phyloP scores from a whole-genome alignment of 2,113 vertebrate genomes.

The Myodes glareolus region DNA sequence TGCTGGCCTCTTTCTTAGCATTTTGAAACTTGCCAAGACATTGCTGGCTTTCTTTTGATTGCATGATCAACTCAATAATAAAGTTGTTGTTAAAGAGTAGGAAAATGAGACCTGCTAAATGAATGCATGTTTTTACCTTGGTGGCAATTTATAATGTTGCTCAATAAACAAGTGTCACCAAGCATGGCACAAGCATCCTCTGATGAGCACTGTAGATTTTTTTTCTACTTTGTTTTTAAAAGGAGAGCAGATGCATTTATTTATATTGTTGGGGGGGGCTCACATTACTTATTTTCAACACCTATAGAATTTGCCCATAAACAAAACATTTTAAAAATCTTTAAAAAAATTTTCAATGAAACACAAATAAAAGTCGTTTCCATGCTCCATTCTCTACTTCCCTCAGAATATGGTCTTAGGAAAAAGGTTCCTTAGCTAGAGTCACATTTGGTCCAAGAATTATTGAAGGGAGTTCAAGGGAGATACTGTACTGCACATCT shows the following conservation, averaged over 20 bases:
- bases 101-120: slow-evolving; percentile 52
- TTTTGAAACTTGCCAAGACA: not conserved
- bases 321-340: not conserved
- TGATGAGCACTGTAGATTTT: fast-evolving
- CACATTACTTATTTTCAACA: slow-evolving; percentile 40
- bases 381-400: not conserved
- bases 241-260: not conserved
- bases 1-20: not conserved
- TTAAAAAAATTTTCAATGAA: slow-evolving; percentile 9
- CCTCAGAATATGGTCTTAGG: not conserved
- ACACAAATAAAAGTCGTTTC: not conserved
- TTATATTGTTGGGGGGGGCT: not conserved
- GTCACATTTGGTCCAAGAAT: not conserved
- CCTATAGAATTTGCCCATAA: not conserved
- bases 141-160: slow-evolving; percentile 49
- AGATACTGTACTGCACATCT: not conserved
- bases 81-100: not conserved
- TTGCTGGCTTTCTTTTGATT: slow-evolving; percentile 44
- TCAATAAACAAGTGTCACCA: slow-evolving; percentile 58
- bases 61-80: slow-evolving; percentile 37
- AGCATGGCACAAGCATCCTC: not conserved
- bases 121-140: slow-evolving; percentile 16
- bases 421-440: not conserved
- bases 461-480: slow-evolving; percentile 8
- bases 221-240: slow-evolving; percentile 44